Evolutionary conservation across 2,888 invertebrate genomes (phyloP).

Genomic region (Apamea monoglypha): DNA sequence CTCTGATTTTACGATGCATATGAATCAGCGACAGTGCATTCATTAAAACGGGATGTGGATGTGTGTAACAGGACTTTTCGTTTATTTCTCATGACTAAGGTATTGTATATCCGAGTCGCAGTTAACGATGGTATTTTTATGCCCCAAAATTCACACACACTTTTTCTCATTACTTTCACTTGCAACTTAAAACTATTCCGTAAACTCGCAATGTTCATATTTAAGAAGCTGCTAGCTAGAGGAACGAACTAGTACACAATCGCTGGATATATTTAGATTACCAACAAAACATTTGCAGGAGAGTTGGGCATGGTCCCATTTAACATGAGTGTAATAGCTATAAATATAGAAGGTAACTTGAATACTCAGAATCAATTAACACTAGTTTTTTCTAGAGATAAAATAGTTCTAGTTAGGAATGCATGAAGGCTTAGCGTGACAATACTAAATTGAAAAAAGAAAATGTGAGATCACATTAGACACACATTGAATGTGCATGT

Average conservation of each 20-base stretch:
- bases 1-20: slow-evolving; percentile 81
- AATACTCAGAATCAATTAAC: slow-evolving; percentile 30
- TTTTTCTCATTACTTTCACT: slow-evolving; percentile 29
- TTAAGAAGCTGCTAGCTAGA: slow-evolving; percentile 26
- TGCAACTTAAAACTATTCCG: slow-evolving; percentile 19
- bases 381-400: slow-evolving; percentile 30
- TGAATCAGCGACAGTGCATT: slow-evolving; percentile 83
- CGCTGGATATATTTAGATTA: slow-evolving; percentile 70
- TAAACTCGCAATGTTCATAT: slow-evolving; percentile 20
- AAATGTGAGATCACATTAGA: slow-evolving; percentile 51
- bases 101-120: slow-evolving; percentile 64
- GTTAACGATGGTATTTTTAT: slow-evolving; percentile 58
- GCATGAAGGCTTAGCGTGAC: slow-evolving; percentile 47
- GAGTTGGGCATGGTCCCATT: slow-evolving; percentile 44
- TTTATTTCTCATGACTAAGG: slow-evolving; percentile 76
- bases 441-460: slow-evolving; percentile 47
- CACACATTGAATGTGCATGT: slow-evolving; percentile 41
- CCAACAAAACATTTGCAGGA: slow-evolving; percentile 71
- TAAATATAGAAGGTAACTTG: slow-evolving; percentile 47
- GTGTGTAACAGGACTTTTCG: slow-evolving; percentile 72
- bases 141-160: slow-evolving; percentile 36
- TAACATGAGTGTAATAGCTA: slow-evolving; percentile 36
- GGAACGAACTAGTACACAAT: slow-evolving; percentile 57
- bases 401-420: slow-evolving; percentile 47
- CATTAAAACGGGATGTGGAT: slow-evolving; percentile 77